These are phyloP conservation scores for Loripinus fragilis DNA, from an alignment of 2,888 invertebrate species.

Conservation along the genomic window DNA sequence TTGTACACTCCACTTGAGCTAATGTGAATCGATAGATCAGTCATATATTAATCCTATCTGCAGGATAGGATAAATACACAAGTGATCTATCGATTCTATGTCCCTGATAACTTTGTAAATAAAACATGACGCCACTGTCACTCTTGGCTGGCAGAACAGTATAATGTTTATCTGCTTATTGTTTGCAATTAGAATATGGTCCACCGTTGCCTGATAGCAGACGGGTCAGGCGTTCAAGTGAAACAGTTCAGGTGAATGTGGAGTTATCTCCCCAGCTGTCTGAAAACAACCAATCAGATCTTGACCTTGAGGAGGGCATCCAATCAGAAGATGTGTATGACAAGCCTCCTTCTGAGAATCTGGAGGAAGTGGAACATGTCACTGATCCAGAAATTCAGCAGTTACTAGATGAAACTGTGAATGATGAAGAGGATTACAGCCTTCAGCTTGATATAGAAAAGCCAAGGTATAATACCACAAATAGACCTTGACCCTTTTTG, in stretches of 20 bases:
- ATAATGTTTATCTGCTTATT: too few relatives aligned
- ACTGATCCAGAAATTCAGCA: conserved; percentile 60
- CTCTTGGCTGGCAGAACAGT: too few relatives aligned
- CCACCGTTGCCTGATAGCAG: conserved; percentile 55
- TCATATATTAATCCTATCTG: too few relatives aligned
- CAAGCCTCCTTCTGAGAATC: conserved; percentile 4
- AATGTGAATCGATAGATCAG: too few relatives aligned
- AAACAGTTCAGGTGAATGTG: neutral
- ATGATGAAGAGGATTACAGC: conserved; percentile 20
- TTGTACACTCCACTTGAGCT: too few relatives aligned
- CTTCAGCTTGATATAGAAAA: neutral
- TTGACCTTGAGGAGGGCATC: conserved; percentile 12
- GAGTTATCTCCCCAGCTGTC: conserved; percentile 19
- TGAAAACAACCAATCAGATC: conserved; percentile 14
- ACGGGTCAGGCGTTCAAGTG: conserved; percentile 39
- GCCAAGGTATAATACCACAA: neutral
- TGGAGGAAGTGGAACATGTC: conserved; percentile 13
- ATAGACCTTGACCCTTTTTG: too few relatives aligned
- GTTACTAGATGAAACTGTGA: conserved; percentile 46
- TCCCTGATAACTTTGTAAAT: too few relatives aligned
- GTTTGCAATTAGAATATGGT: conserved; percentile 44
- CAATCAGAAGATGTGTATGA: neutral
- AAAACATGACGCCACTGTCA: too few relatives aligned
- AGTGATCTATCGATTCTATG: too few relatives aligned
- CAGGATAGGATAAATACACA: too few relatives aligned